Evolutionary conservation across 2,113 vertebrate genomes (phyloP).

Genomic region (Tetraodon nigroviridis): DNA sequence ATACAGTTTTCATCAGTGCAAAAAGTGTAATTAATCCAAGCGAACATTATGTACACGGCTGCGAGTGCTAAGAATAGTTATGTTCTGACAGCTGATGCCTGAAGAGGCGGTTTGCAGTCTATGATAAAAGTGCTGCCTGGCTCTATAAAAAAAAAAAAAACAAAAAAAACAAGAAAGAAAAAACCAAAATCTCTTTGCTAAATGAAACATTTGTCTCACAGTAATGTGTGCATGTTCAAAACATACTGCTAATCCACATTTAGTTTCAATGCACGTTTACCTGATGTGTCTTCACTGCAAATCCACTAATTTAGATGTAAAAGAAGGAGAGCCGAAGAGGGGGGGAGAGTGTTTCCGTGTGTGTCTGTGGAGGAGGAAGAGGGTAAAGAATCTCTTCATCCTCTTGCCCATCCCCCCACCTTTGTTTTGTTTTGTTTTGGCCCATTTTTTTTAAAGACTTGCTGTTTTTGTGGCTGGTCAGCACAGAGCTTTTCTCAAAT

Average conservation of each 20-base stretch:
- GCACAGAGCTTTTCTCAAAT: conserved; percentile 62
- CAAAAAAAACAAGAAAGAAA: too few species aligned
- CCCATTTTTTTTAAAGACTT: conserved; percentile 67
- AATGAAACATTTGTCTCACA: neutral
- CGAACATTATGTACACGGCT: too few species aligned
- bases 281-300: neutral
- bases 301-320: conserved; percentile 41
- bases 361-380: conserved; percentile 31
- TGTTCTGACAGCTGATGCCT: conserved; percentile 32
- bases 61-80: too few species aligned
- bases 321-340: conserved; percentile 6
- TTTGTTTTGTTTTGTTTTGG: conserved; percentile 44
- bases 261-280: conserved; percentile 14
- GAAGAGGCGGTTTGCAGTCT: conserved; percentile 43
- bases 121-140: conserved; percentile 46
- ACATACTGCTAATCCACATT: conserved; percentile 25
- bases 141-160: neutral
- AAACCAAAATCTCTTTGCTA: too few species aligned
- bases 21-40: too few species aligned
- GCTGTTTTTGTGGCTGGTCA: conserved; percentile 73
- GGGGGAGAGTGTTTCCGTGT: conserved; percentile 39
- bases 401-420: conserved; percentile 42
- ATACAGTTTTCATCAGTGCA: too few species aligned
- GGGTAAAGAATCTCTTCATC: conserved; percentile 55
- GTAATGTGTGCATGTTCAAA: conserved; percentile 9